Evolutionary conservation across 2,797 vertebrate genomes (phyloP).

Genomic region (Phyllotis vaccarum): DNA sequence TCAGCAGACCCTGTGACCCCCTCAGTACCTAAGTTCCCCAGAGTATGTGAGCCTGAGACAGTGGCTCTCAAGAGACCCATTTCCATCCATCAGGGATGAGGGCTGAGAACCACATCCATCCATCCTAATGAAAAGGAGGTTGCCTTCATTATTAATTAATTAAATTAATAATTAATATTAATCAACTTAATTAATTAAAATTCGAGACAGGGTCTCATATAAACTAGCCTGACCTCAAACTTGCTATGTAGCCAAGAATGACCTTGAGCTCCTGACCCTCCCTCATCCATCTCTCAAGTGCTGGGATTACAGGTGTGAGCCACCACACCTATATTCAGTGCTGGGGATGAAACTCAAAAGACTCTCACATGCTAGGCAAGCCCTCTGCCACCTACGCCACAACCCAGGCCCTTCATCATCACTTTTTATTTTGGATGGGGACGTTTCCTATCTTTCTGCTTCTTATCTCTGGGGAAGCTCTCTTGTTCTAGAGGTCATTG

Average conservation of each 20-base stretch:
- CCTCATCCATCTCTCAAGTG: background rate
- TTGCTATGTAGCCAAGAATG: background rate
- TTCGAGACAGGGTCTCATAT: background rate
- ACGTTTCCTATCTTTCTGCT: slow-evolving; percentile 58
- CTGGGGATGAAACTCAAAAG: background rate
- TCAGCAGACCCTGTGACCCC: background rate
- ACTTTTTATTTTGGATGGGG: slow-evolving; percentile 80
- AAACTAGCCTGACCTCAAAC: background rate
- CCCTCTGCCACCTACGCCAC: background rate
- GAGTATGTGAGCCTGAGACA: slow-evolving; percentile 49
- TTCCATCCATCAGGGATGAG: background rate
- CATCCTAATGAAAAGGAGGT: slow-evolving; percentile 66
- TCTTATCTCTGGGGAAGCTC: slow-evolving; percentile 79
- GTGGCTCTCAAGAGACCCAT: background rate
- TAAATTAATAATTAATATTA: background rate
- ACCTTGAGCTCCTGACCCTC: background rate
- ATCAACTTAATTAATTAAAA: background rate
- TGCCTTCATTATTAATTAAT: background rate
- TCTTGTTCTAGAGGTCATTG: slow-evolving; percentile 78
- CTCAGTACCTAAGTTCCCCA: background rate
- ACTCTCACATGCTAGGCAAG: background rate
- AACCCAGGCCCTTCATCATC: background rate
- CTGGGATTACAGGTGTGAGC: background rate
- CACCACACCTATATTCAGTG: background rate
- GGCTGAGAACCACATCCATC: background rate